phyloP scores from a whole-genome alignment of 2,113 vertebrate genomes.

The Thymallus thymallus region DNA sequence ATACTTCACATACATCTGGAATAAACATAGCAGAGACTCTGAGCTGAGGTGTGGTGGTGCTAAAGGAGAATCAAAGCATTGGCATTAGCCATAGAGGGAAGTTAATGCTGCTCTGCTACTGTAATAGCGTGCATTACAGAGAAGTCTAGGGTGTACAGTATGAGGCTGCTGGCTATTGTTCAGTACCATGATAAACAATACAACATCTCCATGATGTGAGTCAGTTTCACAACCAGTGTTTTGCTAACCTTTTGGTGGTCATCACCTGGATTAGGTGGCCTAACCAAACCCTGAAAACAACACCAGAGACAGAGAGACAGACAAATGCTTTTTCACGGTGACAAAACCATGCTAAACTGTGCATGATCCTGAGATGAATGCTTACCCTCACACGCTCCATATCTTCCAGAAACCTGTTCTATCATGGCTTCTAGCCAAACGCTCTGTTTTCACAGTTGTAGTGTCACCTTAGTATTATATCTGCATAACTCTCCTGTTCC shows the following conservation, averaged over 20 bases:
- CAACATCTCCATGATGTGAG: background rate
- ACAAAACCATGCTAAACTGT: background rate
- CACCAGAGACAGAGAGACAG: background rate
- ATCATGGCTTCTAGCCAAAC: background rate
- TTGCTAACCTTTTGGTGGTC: background rate
- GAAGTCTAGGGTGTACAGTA: too few species aligned
- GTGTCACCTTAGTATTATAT: conserved; percentile 31
- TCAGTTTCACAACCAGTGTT: background rate
- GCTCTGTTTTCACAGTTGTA: conserved; percentile 45
- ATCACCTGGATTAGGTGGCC: background rate
- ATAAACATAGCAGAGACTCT: conserved; percentile 31
- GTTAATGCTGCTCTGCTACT: background rate
- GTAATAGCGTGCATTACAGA: too few species aligned
- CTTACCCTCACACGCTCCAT: background rate
- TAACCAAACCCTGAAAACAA: background rate
- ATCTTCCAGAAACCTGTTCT: background rate
- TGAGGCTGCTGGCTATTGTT: background rate
- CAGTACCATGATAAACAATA: background rate
- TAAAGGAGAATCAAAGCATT: conserved; percentile 21
- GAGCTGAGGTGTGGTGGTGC: conserved; percentile 19
- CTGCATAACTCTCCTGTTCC: conserved; percentile 45
- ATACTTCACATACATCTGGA: conserved; percentile 21
- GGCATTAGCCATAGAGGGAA: conserved; percentile 6
- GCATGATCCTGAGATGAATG: background rate
- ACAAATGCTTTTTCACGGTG: background rate